These are phyloP conservation scores for Pelecanoides urinatrix DNA, from an alignment of 2,113 vertebrate genomes.

Conservation along the genomic window DNA sequence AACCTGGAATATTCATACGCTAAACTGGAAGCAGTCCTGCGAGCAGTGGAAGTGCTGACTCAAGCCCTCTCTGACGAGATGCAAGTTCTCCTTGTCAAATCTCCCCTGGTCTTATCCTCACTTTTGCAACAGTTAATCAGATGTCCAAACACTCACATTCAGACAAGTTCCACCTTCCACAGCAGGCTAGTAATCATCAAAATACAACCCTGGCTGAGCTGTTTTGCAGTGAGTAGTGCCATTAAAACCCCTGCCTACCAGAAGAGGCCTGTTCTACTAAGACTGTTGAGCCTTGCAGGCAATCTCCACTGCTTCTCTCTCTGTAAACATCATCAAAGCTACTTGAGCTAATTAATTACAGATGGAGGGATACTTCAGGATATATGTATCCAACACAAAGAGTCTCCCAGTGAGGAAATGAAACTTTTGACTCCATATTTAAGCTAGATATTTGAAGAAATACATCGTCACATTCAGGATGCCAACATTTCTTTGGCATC, in stretches of 20 bases:
- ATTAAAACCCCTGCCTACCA: conserved; percentile 10
- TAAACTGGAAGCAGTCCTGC: not conserved
- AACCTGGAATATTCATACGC: not conserved
- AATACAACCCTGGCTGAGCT: not conserved
- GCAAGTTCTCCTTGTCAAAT: not conserved
- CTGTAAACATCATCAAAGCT: conserved; percentile 59
- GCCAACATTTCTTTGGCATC: not conserved
- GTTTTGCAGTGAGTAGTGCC: conserved; percentile 26
- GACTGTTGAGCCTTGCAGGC: conserved; percentile 32
- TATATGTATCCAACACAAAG: not conserved
- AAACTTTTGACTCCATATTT: not conserved
- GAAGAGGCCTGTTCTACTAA: not conserved
- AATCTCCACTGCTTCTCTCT: conserved; percentile 26
- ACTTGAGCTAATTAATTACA: conserved; percentile 63
- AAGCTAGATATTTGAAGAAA: conserved; percentile 6
- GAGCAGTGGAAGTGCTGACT: not conserved
- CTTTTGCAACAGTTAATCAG: conserved; percentile 34
- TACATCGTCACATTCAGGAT: not conserved
- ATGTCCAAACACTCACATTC: not conserved
- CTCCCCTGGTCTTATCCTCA: not conserved
- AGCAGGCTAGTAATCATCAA: conserved; percentile 27
- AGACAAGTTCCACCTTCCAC: not conserved
- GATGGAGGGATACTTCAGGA: conserved; percentile 26
- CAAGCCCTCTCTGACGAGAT: not conserved
- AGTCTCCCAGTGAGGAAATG: not conserved